Evolutionary conservation across 2,797 vertebrate genomes (phyloP), one percentile per base, ranked within the genome.

Genomic region (Salarias fasciatus): DNA sequence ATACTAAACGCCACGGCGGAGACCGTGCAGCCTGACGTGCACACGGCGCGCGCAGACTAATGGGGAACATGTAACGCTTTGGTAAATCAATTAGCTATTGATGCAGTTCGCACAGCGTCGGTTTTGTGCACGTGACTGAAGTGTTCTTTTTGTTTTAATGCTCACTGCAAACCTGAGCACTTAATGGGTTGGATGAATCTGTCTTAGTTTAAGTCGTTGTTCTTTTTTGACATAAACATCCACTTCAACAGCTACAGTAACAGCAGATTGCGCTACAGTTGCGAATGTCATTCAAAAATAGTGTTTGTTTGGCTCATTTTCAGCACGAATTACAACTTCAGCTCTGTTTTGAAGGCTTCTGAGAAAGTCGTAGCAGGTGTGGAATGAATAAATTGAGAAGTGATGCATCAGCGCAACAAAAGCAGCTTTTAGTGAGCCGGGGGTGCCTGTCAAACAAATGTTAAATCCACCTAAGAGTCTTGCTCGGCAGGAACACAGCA

Each of bases 401-500:
- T 37, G 38, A 58, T 43, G 37, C 46, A 51, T 72, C 41, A 56
- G n/a, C 59, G 24, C 30, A 60, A 64, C 42, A 69, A 74, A 69
- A 57, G 33, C 14, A 31, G 51, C 18, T 60, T 76, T 77, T 29
- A 48, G 48, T 35, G 41, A 73, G 49, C 4, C 0, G 3, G 14
- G 36, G 31, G 53, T n/a, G 37, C 11, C 35, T 77, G 47, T 80
- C 46, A 64, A 35, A 45, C 33, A 80, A 53, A 44, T 6, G 14
- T 62, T 42, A 62, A 73, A 5, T 45, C 56, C 63, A 35, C 50
- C 29, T 45, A 35, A 49, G 24, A 72, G 29, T 59, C 49, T 6
- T 29, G 53, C 18, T 61, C 43, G 47, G 49, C 44, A 68, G 54
- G 37, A 56, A 72, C 42, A 67, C 2, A 0, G 33, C 33, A 35